These are phyloP conservation scores for Haliclona indistincta DNA, from an alignment of 37 sponge, comb jelly and placozoan species.

Conservation along the genomic window DNA sequence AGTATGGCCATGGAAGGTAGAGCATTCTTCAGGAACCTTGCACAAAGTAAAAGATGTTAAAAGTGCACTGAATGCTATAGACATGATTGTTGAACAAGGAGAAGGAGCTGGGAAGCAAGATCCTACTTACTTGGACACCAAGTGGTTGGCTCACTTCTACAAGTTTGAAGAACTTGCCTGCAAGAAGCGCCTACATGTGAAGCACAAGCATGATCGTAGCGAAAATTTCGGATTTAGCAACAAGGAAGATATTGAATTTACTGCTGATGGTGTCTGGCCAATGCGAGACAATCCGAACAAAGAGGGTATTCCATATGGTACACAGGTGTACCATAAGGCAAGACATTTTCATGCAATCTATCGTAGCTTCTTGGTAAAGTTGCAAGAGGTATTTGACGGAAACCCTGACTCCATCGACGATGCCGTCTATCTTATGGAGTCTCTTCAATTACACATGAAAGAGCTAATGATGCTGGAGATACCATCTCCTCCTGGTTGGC, in stretches of 20 bases:
- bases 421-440: conserved; percentile 22
- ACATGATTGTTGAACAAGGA: conserved; percentile 51
- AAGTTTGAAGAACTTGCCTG: conserved; percentile 62
- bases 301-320: conserved; percentile 3
- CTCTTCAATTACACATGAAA: conserved; percentile 22
- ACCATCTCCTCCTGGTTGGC: background rate
- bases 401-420: conserved; percentile 19
- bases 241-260: conserved; percentile 44
- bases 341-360: conserved; percentile 47
- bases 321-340: conserved; percentile 50
- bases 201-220: background rate
- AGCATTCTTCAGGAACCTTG: background rate
- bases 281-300: conserved; percentile 65
- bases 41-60: conserved; percentile 5
- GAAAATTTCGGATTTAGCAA: conserved; percentile 41
- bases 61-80: conserved; percentile 35
- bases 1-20: conserved; percentile 29
- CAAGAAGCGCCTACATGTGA: conserved; percentile 15
- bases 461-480: conserved; percentile 9
- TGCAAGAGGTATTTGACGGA: conserved; percentile 57
- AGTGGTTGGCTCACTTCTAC: conserved; percentile 49
- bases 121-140: conserved; percentile 5
- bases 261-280: conserved; percentile 69
- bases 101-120: conserved; percentile 41
- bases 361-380: conserved; percentile 25